Percentiles rank a stretch among this genome's conserved stretches.
phyloP scores from a whole-genome alignment of 2,888 invertebrate genomes.

The Adelognathus sp. region DNA sequence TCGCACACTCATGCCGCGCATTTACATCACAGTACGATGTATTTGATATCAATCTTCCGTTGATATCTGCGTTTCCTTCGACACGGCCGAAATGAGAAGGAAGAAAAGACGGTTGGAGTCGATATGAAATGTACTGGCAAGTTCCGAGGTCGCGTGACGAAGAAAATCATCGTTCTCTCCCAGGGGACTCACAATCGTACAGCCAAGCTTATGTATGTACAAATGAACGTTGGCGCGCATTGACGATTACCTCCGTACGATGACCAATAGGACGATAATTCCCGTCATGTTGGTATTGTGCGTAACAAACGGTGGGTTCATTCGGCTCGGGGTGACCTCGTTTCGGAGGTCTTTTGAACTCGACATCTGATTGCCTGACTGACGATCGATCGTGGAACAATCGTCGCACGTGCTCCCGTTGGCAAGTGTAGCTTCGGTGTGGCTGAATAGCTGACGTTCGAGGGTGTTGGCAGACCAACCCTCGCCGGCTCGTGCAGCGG shows the following conservation, averaged over 20 bases:
- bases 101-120: background rate
- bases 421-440: background rate
- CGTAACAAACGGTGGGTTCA: background rate
- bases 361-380: constrained; percentile 6
- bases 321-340: background rate
- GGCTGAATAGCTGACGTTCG: background rate
- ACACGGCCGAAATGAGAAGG: background rate
- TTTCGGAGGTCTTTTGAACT: background rate
- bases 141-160: background rate
- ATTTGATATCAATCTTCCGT: background rate
- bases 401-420: background rate
- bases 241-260: background rate
- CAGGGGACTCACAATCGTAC: background rate
- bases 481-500: too few relatives aligned
- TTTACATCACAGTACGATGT: too few relatives aligned
- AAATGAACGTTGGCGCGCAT: background rate
- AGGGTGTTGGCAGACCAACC: too few relatives aligned
- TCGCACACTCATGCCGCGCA: too few relatives aligned
- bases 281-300: background rate
- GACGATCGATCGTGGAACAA: constrained; percentile 35
- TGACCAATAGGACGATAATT: background rate
- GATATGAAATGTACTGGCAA: background rate
- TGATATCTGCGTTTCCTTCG: too few relatives aligned
- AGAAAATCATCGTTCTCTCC: background rate
- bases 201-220: too few relatives aligned